Evolutionary conservation across 1,140 invertebrate genomes (phyloP).

Genomic region (Zaprionus inermis): DNA sequence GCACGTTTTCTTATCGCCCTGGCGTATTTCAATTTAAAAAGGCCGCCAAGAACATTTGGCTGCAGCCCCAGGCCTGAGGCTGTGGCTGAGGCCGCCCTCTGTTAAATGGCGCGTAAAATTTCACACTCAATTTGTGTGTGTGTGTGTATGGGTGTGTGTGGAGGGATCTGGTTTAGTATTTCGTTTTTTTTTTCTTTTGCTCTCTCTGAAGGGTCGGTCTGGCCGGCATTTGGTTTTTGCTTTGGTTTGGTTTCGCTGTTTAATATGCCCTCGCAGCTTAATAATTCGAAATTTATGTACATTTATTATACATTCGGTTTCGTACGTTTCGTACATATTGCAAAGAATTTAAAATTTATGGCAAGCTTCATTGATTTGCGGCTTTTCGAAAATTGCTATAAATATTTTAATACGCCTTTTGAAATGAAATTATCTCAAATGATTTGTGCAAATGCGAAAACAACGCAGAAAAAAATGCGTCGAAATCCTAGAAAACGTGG

Average conservation of each 20-base stretch:
- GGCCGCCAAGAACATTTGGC: slow-evolving; percentile 26
- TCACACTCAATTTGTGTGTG: slow-evolving; percentile 73
- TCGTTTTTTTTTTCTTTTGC: slow-evolving; percentile 2
- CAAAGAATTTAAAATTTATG: slow-evolving; percentile 44
- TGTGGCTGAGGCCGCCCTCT: slow-evolving; percentile 19
- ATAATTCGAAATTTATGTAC: slow-evolving; percentile 75
- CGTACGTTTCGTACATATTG: slow-evolving; percentile 4
- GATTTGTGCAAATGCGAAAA: slow-evolving; percentile 7
- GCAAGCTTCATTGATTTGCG: slow-evolving; percentile 44
- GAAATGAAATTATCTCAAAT: slow-evolving; percentile 18
- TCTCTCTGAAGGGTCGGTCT: slow-evolving; percentile 20
- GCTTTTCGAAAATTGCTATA: slow-evolving; percentile 16
- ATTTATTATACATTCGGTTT: slow-evolving; percentile 46
- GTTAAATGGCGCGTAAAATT: slow-evolving; percentile 78
- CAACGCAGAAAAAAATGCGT: background rate
- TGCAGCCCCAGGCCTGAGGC: background rate
- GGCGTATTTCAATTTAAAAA: slow-evolving; percentile 58
- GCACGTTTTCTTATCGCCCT: slow-evolving; percentile 12
- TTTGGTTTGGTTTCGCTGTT: slow-evolving; percentile 28
- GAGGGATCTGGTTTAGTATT: slow-evolving; percentile 12
- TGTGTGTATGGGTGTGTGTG: slow-evolving; percentile 11
- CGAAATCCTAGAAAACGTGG: background rate
- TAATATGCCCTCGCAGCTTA: slow-evolving; percentile 55
- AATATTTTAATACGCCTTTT: slow-evolving; percentile 26
- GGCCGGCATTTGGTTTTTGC: slow-evolving; percentile 31